A percentile compares a stretch with the other conserved stretches of the same genome.
phyloP scores from a whole-genome alignment of 2,888 invertebrate species.

The Mycalesis mineus region DNA sequence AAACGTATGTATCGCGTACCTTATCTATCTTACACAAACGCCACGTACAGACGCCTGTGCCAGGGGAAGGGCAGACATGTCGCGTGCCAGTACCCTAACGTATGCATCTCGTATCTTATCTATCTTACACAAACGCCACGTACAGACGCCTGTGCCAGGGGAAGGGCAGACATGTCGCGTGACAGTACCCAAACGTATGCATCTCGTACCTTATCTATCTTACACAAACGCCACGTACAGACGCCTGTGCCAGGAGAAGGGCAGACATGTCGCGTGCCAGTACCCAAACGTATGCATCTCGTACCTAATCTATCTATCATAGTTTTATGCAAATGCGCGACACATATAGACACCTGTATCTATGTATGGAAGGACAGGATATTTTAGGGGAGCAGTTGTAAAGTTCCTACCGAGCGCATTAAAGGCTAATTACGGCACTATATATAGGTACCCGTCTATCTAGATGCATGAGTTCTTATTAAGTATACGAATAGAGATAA shows the following conservation, averaged over 20 bases:
- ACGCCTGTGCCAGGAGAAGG: slow-evolving; percentile 61
- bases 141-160: slow-evolving; percentile 52
- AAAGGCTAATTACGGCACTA: too few species aligned
- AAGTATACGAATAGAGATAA: too few species aligned
- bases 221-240: neutral
- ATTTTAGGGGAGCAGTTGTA: too few species aligned
- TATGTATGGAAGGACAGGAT: too few species aligned
- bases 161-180: slow-evolving; percentile 61
- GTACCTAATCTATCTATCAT: neutral
- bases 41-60: slow-evolving; percentile 51
- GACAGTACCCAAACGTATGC: slow-evolving; percentile 58
- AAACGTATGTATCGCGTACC: slow-evolving; percentile 40
- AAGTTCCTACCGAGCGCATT: too few species aligned
- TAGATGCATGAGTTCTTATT: too few species aligned
- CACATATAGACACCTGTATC: too few species aligned
- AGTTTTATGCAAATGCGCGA: too few species aligned
- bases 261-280: slow-evolving; percentile 59
- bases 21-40: neutral
- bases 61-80: slow-evolving; percentile 62
- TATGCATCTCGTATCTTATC: slow-evolving; percentile 33
- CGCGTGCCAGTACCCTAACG: slow-evolving; percentile 58
- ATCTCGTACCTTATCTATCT: neutral
- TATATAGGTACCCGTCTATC: too few species aligned
- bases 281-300: slow-evolving; percentile 50
- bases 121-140: neutral